Percentiles rank a stretch among this genome's conserved stretches.
Conservation (phyloP, 1,140 invertebrate species). For the Drosophila ananassae region DNA sequence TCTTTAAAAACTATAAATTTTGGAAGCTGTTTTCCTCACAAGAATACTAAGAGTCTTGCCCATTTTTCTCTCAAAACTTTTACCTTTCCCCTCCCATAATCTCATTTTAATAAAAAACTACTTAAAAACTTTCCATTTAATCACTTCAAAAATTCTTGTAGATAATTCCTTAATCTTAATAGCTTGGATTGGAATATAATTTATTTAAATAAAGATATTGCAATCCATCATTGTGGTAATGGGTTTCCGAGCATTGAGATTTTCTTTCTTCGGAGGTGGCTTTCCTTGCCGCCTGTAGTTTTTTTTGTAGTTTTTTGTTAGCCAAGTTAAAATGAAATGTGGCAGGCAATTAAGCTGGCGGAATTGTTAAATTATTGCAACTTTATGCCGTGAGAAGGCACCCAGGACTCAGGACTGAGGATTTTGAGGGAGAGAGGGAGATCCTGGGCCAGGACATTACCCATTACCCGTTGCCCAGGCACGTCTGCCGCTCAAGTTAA, state of each 20-base stretch:
- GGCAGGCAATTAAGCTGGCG: conserved; percentile 79
- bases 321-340: conserved; percentile 77
- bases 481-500: conserved; percentile 73
- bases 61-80: neutral
- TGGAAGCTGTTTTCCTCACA: too few species aligned
- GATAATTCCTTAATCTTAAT: neutral
- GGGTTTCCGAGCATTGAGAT: neutral
- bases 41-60: too few species aligned
- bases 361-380: conserved; percentile 83
- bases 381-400: conserved; percentile 30
- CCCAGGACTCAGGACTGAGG: neutral
- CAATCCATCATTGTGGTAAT: conserved; percentile 7
- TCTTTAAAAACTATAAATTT: too few species aligned
- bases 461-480: conserved; percentile 49
- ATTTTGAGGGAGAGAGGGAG: too few species aligned
- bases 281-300: neutral
- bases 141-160: conserved; percentile 23
- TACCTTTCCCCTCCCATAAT: conserved; percentile 15
- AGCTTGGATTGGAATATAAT: neutral
- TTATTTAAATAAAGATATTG: neutral
- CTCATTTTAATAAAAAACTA: conserved; percentile 53
- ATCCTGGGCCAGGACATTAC: neutral
- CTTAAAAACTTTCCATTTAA: conserved; percentile 52
- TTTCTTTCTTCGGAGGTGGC: neutral
- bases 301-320: neutral